Base-by-base conservation (phyloP, 2,797 vertebrate species). In the Iguana delicatissima region DNA sequence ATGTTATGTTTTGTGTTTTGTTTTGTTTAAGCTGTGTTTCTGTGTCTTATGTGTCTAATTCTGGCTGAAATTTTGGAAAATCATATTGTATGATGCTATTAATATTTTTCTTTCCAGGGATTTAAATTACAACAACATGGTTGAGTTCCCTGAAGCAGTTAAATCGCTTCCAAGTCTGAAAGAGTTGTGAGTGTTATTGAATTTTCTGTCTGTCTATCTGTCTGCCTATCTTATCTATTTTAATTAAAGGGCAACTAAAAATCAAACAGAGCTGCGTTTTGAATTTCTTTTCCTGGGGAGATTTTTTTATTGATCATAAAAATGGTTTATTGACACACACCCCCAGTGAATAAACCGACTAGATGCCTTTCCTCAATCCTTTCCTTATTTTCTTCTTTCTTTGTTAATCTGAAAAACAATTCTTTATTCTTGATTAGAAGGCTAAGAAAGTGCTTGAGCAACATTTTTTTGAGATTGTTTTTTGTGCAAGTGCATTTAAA, bases 81-180 rank as follows among this genome's bases (percentile, higher is more conserved):
- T 88, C 64, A 32, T 90, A 55, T 90, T 89, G 62, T 85, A 22
- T 87, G 1, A 76, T 89, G 52, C 90, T 90, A 85, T 79, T 1
- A 20, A 55, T 89, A 79, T 69, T 93, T 94, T 94, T 96, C 95
- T 69, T 95, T 93, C 76, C 95, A 99, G 99, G 94, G 99, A 99
- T 96, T 98, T 99, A 94, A 99, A 99, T 97, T 99, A 99, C 94
- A 99, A 99, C 94, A 99, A 98, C 96, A 97, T 99, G 96, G 97
- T 97, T 92, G 98, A 97, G 93, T 99, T 99, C 95, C 99, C 99
- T 84, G 98, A 98, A 97, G 98, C 99, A 80, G 98, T 99, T 96
- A 98, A 98, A 97, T 97, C 97, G 12, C 98, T 99, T 93, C 98
- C 98, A 93, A 99, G 97, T 96, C 97, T 99, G 87, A 99, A 99